Base-by-base conservation (phyloP, 92 coral and sea anemone genomes). In the Porites evermanni region DNA sequence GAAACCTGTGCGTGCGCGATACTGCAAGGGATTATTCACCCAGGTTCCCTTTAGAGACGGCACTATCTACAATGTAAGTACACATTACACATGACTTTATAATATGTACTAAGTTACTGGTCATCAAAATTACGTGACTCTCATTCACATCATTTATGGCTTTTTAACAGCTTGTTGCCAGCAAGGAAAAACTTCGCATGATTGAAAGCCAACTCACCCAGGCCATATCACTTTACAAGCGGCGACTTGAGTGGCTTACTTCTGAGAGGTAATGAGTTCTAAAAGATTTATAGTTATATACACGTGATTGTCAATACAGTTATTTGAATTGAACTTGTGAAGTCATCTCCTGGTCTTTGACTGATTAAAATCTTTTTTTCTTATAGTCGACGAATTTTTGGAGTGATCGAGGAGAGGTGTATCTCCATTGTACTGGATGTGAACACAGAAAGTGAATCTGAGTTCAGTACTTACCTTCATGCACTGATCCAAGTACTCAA, bases 1-100 rank as follows among this genome's bases (percentile, higher is more conserved):
- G 87, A 96, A 96, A 87, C 99, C 99, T 19, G 98, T 96, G 32
- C 89, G 94, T 26, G 99, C 99, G 44, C 91, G 98, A 9, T 96
- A 96, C 74, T 96, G 98, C 73, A 96, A 95, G 86, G 99, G 99
- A 26, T 87, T 97, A 26, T 97, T 97, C 75, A 95, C 98, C 14
- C 99, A 97, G 87, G 96, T 95, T 24, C 97, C 97, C 24, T 95
- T 86, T 90, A 91, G 96, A 59, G 98, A 97, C 82, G 99, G 99
- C 53, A 89, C 98, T 85, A 95, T 93, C 51, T 97, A 93, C 76
- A 97, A 97, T 90, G 99, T 97, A 84, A 91, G 95, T 75, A 74
- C 24, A 52, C 1, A 74, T 16, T 21, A 1, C 3, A 70, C 32
- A 32, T n/a, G n/a, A 2, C 23, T 32, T 6, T n/a, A 14, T 20